Evolutionary conservation across 2,113 vertebrate genomes (phyloP).

Genomic region (Paramisgurnus dabryanus): DNA sequence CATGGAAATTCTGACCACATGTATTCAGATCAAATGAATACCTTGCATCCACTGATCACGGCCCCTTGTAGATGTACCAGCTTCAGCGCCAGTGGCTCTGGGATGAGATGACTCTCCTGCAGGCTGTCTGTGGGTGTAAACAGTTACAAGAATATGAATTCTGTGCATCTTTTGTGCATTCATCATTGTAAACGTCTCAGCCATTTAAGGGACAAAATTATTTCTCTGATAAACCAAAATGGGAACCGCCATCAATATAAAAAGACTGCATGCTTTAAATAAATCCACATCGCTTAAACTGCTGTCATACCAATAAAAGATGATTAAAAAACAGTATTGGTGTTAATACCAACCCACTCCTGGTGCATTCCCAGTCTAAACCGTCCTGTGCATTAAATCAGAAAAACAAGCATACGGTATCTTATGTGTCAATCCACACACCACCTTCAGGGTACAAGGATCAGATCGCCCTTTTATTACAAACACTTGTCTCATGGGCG

Average conservation of each 20-base stretch:
- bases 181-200: neutral
- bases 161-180: neutral
- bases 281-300: neutral
- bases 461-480: neutral
- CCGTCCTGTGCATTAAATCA: neutral
- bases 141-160: neutral
- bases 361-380: no score
- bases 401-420: neutral
- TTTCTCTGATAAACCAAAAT: neutral
- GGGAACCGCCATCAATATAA: neutral
- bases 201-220: neutral
- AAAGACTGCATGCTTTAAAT: neutral
- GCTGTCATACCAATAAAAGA: no score
- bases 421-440: no score
- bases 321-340: neutral
- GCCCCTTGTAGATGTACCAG: constrained; percentile 88
- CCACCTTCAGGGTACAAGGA: neutral
- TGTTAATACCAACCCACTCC: no score
- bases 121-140: constrained; percentile 76
- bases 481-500: constrained; percentile 7
- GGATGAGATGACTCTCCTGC: constrained; percentile 73
- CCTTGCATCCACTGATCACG: constrained; percentile 87
- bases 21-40: constrained; percentile 46
- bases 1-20: no score
- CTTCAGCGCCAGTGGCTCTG: constrained; percentile 75